These are phyloP conservation scores for Lampris megalopsis DNA, from an alignment of 2,113 vertebrate genomes.

Conservation along the genomic window DNA sequence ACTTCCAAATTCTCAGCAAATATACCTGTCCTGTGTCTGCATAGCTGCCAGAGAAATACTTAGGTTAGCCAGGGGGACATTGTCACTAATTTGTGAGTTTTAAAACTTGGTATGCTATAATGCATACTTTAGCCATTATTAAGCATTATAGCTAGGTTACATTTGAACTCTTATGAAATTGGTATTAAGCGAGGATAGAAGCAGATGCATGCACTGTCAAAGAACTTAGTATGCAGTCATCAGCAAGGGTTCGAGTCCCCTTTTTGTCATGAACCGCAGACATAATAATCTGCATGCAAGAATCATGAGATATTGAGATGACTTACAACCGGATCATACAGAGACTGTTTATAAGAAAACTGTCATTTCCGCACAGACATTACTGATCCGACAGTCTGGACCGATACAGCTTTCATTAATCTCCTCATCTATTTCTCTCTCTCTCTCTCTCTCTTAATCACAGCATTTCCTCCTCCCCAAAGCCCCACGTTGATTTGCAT, in stretches of 20 bases:
- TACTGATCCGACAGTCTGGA: slow-evolving; percentile 47
- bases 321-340: not conserved
- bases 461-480: slow-evolving; percentile 39
- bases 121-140: too few relatives aligned
- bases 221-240: not conserved
- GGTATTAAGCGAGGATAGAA: too few relatives aligned
- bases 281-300: too few relatives aligned
- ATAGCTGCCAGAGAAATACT: too few relatives aligned
- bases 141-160: too few relatives aligned
- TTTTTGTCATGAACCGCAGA: slow-evolving; percentile 6
- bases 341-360: not conserved
- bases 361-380: slow-evolving; percentile 32
- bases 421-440: not conserved
- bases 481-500: slow-evolving; percentile 47
- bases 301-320: slow-evolving; percentile 4
- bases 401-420: slow-evolving; percentile 12
- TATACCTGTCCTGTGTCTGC: too few relatives aligned
- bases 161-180: too few relatives aligned
- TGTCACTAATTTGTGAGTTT: too few relatives aligned
- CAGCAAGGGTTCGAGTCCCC: not conserved
- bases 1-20: too few relatives aligned
- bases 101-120: too few relatives aligned
- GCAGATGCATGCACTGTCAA: too few relatives aligned
- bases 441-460: slow-evolving; percentile 37
- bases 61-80: too few relatives aligned